Base-by-base conservation (phyloP, 1,140 invertebrate genomes). In the Cylas formicarius region DNA sequence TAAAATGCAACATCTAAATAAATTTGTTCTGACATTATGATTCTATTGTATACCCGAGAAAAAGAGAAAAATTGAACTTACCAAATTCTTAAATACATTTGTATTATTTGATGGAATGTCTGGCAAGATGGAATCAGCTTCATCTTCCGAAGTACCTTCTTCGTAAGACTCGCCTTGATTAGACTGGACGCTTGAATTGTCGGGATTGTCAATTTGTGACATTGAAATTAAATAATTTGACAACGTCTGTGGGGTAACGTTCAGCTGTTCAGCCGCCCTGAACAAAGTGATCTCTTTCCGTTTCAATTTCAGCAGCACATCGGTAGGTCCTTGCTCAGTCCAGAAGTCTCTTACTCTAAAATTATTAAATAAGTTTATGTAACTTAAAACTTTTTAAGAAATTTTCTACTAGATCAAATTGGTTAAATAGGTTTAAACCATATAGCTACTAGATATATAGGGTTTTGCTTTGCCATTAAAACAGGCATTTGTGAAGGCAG, bases 331-430 rank as follows among this genome's bases (percentile, higher is more conserved):
- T 34, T 81, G 81, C 52, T 82, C 80, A 18, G 76, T 76, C 81
- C 81, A 85, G 63, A 83, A 83, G 53, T 84, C 81, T 43, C 80
- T 70, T n/a, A 81, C 78, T 62, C 80, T 83, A 36, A n/a, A 50
- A 55, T n/a, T n/a, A n/a, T n/a, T n/a, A n/a, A n/a, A n/a, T n/a
- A n/a, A n/a, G n/a, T n/a, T n/a, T n/a, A n/a, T n/a, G n/a, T n/a
- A n/a, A n/a, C n/a, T n/a, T n/a, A n/a, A n/a, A n/a, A n/a, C n/a
- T n/a, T n/a, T n/a, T n/a, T n/a, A n/a, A n/a, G n/a, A n/a, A n/a
- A n/a, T n/a, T n/a, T n/a, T n/a, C n/a, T n/a, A n/a, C n/a, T n/a
- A n/a, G n/a, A n/a, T n/a, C n/a, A n/a, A n/a, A n/a, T n/a, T n/a
- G n/a, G n/a, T n/a, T n/a, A n/a, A n/a, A n/a, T n/a, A n/a, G n/a